These are phyloP conservation scores for Pristionchus japonicus DNA, from an alignment of 2,888 invertebrate species.

Conservation along the genomic window DNA sequence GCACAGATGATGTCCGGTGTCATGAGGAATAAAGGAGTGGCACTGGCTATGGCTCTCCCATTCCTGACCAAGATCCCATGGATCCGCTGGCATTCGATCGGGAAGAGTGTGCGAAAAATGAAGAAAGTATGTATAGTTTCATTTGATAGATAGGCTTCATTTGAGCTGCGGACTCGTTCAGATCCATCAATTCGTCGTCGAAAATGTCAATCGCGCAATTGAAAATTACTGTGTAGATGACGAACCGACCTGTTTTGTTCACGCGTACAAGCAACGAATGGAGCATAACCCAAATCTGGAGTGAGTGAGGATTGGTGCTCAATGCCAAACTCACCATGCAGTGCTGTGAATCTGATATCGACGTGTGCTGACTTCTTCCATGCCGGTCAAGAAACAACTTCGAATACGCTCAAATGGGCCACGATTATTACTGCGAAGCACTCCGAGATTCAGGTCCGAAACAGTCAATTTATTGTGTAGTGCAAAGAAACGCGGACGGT, in stretches of 20 bases:
- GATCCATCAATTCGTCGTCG: background rate
- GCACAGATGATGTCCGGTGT: no score
- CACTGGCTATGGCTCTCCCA: no score
- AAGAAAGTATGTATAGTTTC: background rate
- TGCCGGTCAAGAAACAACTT: slow-evolving; percentile 23
- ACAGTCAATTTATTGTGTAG: background rate
- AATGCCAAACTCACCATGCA: background rate
- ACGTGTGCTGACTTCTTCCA: slow-evolving; percentile 35
- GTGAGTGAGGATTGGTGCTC: no score
- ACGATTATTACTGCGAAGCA: background rate
- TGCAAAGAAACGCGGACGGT: background rate
- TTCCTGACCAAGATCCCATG: no score
- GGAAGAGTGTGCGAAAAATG: no score
- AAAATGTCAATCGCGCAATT: background rate
- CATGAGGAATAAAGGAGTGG: no score
- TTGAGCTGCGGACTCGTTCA: background rate
- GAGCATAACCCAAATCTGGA: background rate
- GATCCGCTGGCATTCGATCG: no score
- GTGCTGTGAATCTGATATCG: background rate
- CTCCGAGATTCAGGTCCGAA: background rate
- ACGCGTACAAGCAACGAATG: background rate
- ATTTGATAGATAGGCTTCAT: background rate
- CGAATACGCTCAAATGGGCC: slow-evolving; percentile 35
- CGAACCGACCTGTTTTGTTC: background rate
- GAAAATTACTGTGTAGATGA: background rate